phyloP scores from a whole-genome alignment of 1,140 invertebrate genomes.

The Mya arenaria region DNA sequence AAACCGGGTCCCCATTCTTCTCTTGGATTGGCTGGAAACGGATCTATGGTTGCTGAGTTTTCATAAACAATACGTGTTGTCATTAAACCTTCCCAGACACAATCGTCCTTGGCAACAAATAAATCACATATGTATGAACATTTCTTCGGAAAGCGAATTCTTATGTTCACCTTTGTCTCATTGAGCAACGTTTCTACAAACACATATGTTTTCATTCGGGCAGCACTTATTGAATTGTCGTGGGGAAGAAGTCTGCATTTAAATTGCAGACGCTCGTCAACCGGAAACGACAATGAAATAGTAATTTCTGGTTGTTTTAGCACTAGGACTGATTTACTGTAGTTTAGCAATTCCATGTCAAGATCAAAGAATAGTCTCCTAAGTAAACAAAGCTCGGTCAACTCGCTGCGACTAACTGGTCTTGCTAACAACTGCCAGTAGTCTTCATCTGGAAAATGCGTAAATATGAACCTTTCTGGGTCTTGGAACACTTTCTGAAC shows the following conservation, averaged over 20 bases:
- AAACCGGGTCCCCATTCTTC: constrained; percentile 43
- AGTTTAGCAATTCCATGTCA: background rate
- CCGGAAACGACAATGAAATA: background rate
- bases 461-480: constrained; percentile 70
- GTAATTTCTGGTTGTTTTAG: background rate
- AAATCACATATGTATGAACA: constrained; percentile 12
- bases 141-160: constrained; percentile 13
- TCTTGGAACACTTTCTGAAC: constrained; percentile 45
- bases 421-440: constrained; percentile 72
- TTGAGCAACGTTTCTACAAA: constrained; percentile 7
- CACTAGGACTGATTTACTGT: background rate
- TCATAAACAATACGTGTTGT: constrained; percentile 12
- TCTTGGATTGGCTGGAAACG: constrained; percentile 24
- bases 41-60: background rate
- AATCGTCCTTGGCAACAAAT: background rate
- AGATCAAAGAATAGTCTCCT: background rate
- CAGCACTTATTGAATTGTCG: background rate
- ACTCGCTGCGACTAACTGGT: constrained; percentile 60
- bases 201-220: background rate
- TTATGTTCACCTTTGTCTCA: background rate
- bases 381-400: constrained; percentile 45
- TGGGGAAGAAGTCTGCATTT: constrained; percentile 5
- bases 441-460: constrained; percentile 70
- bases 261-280: background rate
- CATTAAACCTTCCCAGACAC: background rate